Evolutionary conservation across 2,797 vertebrate species (phyloP), one percentile per base, ranked within the genome.

Genomic region (Falco biarmicus): DNA sequence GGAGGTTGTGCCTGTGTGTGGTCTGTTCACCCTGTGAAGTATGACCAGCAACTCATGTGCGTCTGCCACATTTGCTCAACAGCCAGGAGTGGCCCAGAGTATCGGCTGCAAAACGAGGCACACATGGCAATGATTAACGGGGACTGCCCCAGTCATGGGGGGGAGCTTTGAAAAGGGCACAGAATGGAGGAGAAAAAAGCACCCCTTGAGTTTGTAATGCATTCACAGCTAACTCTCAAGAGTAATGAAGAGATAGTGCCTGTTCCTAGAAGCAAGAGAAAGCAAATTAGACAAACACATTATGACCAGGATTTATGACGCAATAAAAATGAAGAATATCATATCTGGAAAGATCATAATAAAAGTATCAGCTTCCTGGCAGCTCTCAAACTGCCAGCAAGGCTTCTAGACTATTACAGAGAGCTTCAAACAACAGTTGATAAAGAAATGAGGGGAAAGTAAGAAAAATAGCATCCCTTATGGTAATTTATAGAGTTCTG

Each of bases 121-220:
- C 91, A 85, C 26, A 37, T 80, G 68, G 73, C 43, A 95, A 56
- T 86, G 84, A 96, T 96, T 95, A 81, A 89, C n/a, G 61, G 32
- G 26, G 50, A 9, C 45, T 48, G 37, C 39, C 47, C 21, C 29
- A 45, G 34, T 76, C 14, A 4, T 14, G 15, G 24, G 15, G 29
- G 13, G 9, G 26, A 43, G 34, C 84, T 93, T 76, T 69, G 34
- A 77, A 81, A 92, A 16, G 32, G 71, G 47, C 56, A 83, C 20
- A 60, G 66, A 77, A 70, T 10, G 28, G 65, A 87, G 41, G 13
- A 94, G 31, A 87, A 75, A 24, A 91, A 90, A 89, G 50, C 34
- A 48, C 69, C 37, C 54, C 37, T 65, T 5, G 0, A 74, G 32
- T 83, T 18, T 83, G 45, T 45, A 79, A 65, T 24, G 50, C 37